Conservation (phyloP, 2,113 vertebrate species). For the Micronycteris hirsuta region DNA sequence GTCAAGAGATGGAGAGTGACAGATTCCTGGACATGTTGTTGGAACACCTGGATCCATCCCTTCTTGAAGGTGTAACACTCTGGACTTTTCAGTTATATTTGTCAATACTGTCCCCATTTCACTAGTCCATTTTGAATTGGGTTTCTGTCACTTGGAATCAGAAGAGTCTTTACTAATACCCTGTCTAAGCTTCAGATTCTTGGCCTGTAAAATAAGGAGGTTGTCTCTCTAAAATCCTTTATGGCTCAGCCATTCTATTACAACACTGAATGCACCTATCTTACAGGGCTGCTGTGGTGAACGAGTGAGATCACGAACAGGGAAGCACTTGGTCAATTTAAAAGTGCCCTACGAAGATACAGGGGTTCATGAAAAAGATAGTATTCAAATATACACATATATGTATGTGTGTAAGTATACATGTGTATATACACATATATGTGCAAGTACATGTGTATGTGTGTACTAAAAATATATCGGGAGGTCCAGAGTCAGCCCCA, state of each 20-base stretch:
- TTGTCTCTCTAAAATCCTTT: not conserved
- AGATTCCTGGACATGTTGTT: not conserved
- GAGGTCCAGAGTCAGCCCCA: not conserved
- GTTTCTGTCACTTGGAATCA: not conserved
- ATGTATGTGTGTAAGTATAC: not conserved
- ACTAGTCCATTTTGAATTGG: not conserved
- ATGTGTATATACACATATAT: fast-evolving
- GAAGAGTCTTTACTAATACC: not conserved
- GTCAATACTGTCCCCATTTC: not conserved
- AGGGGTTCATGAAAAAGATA: not conserved
- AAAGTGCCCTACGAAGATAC: not conserved
- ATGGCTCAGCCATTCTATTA: not conserved
- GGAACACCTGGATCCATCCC: not conserved
- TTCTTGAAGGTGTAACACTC: not conserved
- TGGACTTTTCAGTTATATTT: not conserved
- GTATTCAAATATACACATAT: not conserved
- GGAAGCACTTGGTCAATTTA: not conserved
- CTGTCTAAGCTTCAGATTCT: not conserved
- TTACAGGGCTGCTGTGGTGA: not conserved
- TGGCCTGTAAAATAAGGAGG: not conserved
- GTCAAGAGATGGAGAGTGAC: not conserved
- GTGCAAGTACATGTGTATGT: not conserved
- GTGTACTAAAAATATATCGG: not conserved
- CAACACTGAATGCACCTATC: not conserved
- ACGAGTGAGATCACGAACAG: not conserved